Evolutionary conservation across 2,797 vertebrate species (phyloP).

Genomic region (Enteromius argenteus): DNA sequence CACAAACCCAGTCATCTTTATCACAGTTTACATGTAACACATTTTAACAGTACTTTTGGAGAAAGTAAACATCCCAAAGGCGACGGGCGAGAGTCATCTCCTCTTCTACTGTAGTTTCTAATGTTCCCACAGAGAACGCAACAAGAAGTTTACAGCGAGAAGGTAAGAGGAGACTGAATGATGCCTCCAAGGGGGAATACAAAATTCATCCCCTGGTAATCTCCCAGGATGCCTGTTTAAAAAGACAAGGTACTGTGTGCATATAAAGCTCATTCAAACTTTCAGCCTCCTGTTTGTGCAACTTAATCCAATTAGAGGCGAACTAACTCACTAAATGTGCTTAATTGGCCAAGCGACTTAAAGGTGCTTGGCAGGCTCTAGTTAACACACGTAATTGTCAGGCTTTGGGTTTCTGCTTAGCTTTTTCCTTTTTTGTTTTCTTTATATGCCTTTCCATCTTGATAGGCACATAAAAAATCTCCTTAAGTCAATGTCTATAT

Average conservation of each 20-base stretch:
- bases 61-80: slow-evolving; percentile 28
- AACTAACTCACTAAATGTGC: slow-evolving; percentile 56
- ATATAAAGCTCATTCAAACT: slow-evolving; percentile 54
- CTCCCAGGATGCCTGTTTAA: slow-evolving; percentile 49
- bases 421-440: background rate
- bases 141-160: slow-evolving; percentile 3
- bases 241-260: slow-evolving; percentile 56
- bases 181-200: background rate
- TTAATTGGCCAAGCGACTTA: slow-evolving; percentile 64
- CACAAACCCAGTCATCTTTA: slow-evolving; percentile 17
- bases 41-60: slow-evolving; percentile 18
- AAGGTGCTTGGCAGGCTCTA: slow-evolving; percentile 64
- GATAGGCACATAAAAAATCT: background rate
- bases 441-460: background rate
- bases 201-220: slow-evolving; percentile 9
- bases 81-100: background rate
- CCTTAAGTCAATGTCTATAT: slow-evolving; percentile 22
- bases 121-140: background rate
- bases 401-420: slow-evolving; percentile 9
- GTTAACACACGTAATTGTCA: slow-evolving; percentile 54
- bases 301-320: slow-evolving; percentile 45
- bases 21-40: slow-evolving; percentile 18
- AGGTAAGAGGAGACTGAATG: slow-evolving; percentile 12
- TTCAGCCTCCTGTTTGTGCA: slow-evolving; percentile 57
- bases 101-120: slow-evolving; percentile 4